Evolutionary conservation across 1,140 invertebrate species (phyloP).

Genomic region (Lepidurus apus): DNA sequence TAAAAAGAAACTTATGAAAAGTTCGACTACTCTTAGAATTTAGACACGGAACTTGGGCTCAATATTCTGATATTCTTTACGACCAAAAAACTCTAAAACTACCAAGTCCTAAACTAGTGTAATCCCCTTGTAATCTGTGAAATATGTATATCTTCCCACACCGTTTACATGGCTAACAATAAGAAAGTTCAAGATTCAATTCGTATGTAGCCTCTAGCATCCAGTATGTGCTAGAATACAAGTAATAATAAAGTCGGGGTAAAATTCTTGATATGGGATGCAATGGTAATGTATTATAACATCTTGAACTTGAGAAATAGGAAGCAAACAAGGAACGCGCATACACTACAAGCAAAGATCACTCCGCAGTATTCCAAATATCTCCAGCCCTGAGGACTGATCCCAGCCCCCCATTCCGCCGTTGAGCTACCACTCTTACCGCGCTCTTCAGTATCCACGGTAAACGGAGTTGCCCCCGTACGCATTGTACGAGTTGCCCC

Average conservation of each 20-base stretch:
- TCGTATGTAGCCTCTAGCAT: too few relatives aligned
- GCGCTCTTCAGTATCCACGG: background rate
- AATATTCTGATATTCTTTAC: too few relatives aligned
- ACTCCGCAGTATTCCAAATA: slow-evolving; percentile 1
- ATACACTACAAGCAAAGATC: background rate
- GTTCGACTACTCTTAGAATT: too few relatives aligned
- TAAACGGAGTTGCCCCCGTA: background rate
- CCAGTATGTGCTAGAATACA: too few relatives aligned
- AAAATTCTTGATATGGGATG: background rate
- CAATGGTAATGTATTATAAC: slow-evolving; percentile 6
- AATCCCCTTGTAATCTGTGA: too few relatives aligned
- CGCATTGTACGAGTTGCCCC: background rate
- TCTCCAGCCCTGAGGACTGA: background rate
- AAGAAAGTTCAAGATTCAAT: too few relatives aligned
- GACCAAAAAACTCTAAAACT: too few relatives aligned
- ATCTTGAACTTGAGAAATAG: background rate
- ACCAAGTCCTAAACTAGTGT: too few relatives aligned
- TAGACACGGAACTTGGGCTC: too few relatives aligned
- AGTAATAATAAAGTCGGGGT: background rate
- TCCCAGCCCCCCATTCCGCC: background rate
- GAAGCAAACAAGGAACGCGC: background rate
- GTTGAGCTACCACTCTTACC: slow-evolving; percentile 17
- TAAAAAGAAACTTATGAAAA: too few relatives aligned
- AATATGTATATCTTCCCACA: too few relatives aligned
- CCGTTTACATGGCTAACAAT: too few relatives aligned